Base-by-base conservation (phyloP, 2,888 invertebrate genomes). In the Eupithecia tripunctaria region DNA sequence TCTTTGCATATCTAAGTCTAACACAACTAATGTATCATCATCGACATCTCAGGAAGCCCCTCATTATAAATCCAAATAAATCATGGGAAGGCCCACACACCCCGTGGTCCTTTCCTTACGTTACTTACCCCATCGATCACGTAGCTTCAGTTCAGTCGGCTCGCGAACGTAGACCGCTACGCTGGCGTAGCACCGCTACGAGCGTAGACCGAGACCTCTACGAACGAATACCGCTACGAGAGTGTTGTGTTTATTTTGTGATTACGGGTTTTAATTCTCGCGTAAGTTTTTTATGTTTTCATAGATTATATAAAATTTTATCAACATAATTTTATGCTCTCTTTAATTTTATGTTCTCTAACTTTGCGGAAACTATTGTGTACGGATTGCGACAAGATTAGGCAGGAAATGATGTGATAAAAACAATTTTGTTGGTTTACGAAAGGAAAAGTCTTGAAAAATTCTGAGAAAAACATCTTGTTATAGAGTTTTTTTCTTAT, bases 161-260 rank as follows among this genome's bases (percentile, higher is more conserved):
- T 81, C 82, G 81, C 81, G 84, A 72, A 82, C 88, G 89, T 89
- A 91, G 92, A 82, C 78, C 79, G 85, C 88, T 89, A 88, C 92
- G 86, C 87, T 81, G n/a, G 72, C 68, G 75, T 91, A 88, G 86
- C 86, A 64, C 76, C 82, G 21, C 82, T 83, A 84, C 84, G 67
- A 63, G 65, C 68, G 36, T 32, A 32, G 14, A 7, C 10, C 88
- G 89, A 91, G 91, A 81, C 78, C 78, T 85, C 88, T 89, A 88
- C 92, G 86, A 29, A 56, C 63, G 75, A 91, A 88, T 76, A 82
- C 5, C 5, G 29, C 82, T 83, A 84, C 84, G 67, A 63, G 63
- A 15, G 64, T 38, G 36, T 36, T 36, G 38, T 64, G 64, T 64
- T 64, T 64, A 2, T 67, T 77, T 79, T 78, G 79, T 80, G 81